Evolutionary conservation across 1,140 invertebrate genomes (phyloP).

Genomic region (Drosophila sproati): DNA sequence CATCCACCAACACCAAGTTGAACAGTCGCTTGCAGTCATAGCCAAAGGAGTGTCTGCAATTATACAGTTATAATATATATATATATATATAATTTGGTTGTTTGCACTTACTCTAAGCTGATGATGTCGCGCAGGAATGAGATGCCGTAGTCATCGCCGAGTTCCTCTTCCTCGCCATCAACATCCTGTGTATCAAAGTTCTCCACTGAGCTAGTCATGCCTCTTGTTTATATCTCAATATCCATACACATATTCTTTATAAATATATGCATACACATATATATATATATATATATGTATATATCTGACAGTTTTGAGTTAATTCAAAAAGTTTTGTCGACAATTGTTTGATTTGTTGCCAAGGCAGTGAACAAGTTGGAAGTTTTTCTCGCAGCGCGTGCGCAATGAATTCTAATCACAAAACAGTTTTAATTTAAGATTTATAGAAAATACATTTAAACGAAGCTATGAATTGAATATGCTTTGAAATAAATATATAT

Average conservation of each 20-base stretch:
- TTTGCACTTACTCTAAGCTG: slow-evolving; percentile 52
- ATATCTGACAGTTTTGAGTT: slow-evolving; percentile 50
- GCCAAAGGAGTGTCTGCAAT: slow-evolving; percentile 91
- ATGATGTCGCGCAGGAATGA: slow-evolving; percentile 63
- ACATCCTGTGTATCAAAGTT: slow-evolving; percentile 17
- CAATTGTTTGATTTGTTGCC: slow-evolving; percentile 54
- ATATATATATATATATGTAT: slow-evolving; percentile 1
- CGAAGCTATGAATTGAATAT: too few relatives aligned
- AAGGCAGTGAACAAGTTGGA: slow-evolving; percentile 13
- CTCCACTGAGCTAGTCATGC: slow-evolving; percentile 51
- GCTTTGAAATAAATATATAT: too few relatives aligned
- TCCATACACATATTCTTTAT: too few relatives aligned
- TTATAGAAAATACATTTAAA: background rate
- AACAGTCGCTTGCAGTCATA: slow-evolving; percentile 92
- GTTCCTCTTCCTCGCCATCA: slow-evolving; percentile 55
- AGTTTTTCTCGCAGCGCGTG: slow-evolving; percentile 39
- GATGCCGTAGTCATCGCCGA: slow-evolving; percentile 23
- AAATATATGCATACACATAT: too few relatives aligned
- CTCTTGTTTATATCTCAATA: background rate
- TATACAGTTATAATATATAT: background rate
- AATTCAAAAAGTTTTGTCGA: slow-evolving; percentile 48
- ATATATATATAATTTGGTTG: background rate
- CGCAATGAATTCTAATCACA: slow-evolving; percentile 32
- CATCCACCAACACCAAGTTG: slow-evolving; percentile 91
- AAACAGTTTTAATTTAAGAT: background rate